Evolutionary conservation across 2,888 invertebrate species (phyloP).

Genomic region (Cremastobaeus sp.): DNA sequence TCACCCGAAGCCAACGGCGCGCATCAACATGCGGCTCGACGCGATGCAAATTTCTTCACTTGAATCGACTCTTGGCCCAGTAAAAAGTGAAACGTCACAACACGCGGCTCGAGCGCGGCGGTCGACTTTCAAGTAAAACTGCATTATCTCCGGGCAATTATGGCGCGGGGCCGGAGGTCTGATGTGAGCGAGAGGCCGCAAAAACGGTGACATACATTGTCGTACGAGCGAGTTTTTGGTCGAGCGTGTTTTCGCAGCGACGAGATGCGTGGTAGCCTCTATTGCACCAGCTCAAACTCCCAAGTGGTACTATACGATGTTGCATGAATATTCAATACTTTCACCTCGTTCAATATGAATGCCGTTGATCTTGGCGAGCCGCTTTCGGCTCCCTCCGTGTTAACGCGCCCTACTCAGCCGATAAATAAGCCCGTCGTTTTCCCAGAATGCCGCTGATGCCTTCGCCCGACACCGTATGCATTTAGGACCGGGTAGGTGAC

Average conservation of each 20-base stretch:
- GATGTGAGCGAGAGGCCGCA: too few relatives aligned
- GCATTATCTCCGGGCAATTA: too few relatives aligned
- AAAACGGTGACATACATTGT: conserved; percentile 34
- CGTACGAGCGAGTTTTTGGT: conserved; percentile 43
- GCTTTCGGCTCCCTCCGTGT: conserved; percentile 69
- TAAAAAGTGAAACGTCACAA: too few relatives aligned
- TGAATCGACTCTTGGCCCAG: neutral
- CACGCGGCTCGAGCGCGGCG: too few relatives aligned
- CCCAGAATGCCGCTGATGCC: conserved; percentile 36
- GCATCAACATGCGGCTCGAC: conserved; percentile 6
- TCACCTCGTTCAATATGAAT: conserved; percentile 76
- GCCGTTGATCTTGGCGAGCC: conserved; percentile 74
- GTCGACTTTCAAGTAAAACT: too few relatives aligned
- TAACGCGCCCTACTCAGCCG: conserved; percentile 63
- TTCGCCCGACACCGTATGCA: conserved; percentile 26
- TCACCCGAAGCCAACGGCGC: neutral
- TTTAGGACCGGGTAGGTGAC: conserved; percentile 18
- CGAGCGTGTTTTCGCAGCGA: conserved; percentile 68
- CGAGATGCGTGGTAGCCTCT: conserved; percentile 64
- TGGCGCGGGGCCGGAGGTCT: too few relatives aligned
- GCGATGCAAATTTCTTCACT: conserved; percentile 20
- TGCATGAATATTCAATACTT: conserved; percentile 74
- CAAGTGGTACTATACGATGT: conserved; percentile 65
- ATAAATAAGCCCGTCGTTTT: conserved; percentile 55
- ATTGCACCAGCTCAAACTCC: conserved; percentile 56